phyloP scores from a whole-genome alignment of 2,797 vertebrate genomes.

The Bryconaethiops microstoma region DNA sequence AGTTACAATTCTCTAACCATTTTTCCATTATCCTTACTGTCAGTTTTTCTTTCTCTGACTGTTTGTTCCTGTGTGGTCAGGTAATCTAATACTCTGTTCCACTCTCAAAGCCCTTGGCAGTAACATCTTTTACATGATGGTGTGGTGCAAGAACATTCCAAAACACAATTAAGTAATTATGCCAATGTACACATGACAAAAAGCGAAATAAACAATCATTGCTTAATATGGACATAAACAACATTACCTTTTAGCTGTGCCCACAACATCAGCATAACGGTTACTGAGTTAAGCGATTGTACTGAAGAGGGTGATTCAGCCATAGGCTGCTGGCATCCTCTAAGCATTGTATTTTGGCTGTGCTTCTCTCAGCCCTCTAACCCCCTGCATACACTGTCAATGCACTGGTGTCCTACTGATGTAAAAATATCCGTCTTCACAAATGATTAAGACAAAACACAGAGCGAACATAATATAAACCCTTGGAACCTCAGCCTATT shows the following conservation, averaged over 20 bases:
- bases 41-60: slow-evolving; percentile 25
- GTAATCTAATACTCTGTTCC: slow-evolving; percentile 46
- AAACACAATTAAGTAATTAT: slow-evolving; percentile 49
- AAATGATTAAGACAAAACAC: not conserved
- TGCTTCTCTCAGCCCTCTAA: not conserved
- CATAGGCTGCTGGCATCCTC: not conserved
- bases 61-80: slow-evolving; percentile 28
- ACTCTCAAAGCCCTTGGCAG: slow-evolving; percentile 29
- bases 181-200: not conserved
- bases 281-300: not conserved
- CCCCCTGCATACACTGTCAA: no score
- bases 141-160: not conserved
- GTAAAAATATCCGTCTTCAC: not conserved
- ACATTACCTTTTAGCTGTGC: not conserved
- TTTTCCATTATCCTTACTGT: slow-evolving; percentile 24
- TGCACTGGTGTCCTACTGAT: not conserved
- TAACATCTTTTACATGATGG: not conserved
- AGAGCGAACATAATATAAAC: not conserved
- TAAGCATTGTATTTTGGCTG: slow-evolving; percentile 17
- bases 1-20: slow-evolving; percentile 25
- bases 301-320: not conserved
- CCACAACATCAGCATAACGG: not conserved
- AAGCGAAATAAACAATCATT: not conserved
- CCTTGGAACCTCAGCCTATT: no score
- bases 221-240: not conserved